Base-by-base conservation (phyloP, 2,797 vertebrate genomes). In the Phrynocephalus guinanensis region DNA sequence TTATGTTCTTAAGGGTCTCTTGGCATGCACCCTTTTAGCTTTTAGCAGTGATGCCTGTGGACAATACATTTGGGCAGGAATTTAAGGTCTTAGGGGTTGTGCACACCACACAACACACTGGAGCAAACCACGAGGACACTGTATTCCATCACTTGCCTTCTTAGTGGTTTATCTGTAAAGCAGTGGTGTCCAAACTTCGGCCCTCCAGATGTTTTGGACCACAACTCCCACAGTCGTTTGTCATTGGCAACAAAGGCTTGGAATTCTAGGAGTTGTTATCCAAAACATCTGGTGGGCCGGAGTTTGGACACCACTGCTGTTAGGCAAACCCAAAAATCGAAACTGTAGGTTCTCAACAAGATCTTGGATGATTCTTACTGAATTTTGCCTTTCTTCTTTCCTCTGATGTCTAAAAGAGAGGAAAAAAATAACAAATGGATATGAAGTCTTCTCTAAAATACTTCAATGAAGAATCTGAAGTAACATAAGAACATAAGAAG, bases 61-160 rank as follows among this genome's bases (percentile, higher is more conserved):
- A 90, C 92, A 90, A 94, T 92, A 94, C 93, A 94, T 82, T 83
- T 71, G 82, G 87, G 83, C 66, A 90, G 87, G 91, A 93, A 94
- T 91, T 86, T 72, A 76, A 89, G 67, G 82, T 91, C 85, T 92
- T 89, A 90, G 91, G 86, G 93, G 90, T 72, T 86, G 52, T 30
- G 83, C 91, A 91, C 87, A 1, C 91, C 91, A 88, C 83, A 90
- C 76, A 91, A 89, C 88, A 90, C 89, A 90, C 93, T 91, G 88
- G 86, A 89, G 90, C 88, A 83, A 79, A 63, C 66, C 22, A 70
- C 44, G 28, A 30, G 68, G 30, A 81, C 15, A 80, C 78, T 92
- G 88, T 76, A 88, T 89, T 92, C 94, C 94, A 94, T 92, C 91
- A 93, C 83, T 60, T 92, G 60, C 2, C 94, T 92, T 63, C 11